Percentiles rank a stretch among this genome's conserved stretches.
phyloP scores from a whole-genome alignment of 2,113 vertebrate species.

The Chaetops frenatus region DNA sequence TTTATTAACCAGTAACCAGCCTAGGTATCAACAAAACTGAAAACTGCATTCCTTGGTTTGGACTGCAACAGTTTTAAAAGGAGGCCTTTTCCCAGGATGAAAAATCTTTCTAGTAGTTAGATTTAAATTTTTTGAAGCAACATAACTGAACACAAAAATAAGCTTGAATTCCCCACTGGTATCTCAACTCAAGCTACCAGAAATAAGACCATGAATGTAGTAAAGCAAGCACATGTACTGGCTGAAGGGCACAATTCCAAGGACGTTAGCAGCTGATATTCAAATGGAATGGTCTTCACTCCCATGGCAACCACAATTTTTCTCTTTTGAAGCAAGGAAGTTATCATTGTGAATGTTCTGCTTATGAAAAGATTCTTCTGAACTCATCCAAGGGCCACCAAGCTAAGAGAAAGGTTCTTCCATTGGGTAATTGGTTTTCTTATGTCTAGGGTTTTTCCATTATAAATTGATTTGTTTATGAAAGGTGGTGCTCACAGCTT shows the following conservation, averaged over 20 bases:
- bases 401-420: not conserved
- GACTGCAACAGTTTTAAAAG: not conserved
- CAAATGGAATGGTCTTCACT: not conserved
- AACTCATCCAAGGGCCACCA: not conserved
- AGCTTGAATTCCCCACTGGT: not conserved
- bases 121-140: not conserved
- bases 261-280: not conserved
- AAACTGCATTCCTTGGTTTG: not conserved
- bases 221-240: not conserved
- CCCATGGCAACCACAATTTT: not conserved
- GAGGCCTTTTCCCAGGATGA: not conserved
- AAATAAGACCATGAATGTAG: not conserved
- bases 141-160: not conserved
- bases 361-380: not conserved
- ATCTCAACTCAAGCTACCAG: not conserved
- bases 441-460: not conserved
- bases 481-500: not conserved
- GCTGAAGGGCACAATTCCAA: conserved; percentile 14
- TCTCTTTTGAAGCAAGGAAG: not conserved
- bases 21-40: not conserved
- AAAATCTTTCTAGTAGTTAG: not conserved
- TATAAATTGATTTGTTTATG: not conserved
- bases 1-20: not conserved
- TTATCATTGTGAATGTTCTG: not conserved
- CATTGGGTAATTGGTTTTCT: not conserved